These are phyloP conservation scores for Pungitius pungitius DNA, from an alignment of 2,113 vertebrate species.

Conservation along the genomic window DNA sequence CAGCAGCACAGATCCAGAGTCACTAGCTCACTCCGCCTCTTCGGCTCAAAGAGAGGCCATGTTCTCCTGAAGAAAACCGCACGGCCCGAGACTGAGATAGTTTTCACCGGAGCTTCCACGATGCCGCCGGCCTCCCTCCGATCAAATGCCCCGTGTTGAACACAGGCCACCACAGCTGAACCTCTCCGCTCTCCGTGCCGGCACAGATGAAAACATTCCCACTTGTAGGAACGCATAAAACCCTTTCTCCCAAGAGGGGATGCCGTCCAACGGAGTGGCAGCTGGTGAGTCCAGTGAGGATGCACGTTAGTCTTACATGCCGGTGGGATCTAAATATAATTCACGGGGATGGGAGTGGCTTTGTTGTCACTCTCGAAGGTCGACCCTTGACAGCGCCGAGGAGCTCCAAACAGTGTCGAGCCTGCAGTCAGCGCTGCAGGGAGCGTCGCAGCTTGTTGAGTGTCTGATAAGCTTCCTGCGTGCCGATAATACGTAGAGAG, in stretches of 20 bases:
- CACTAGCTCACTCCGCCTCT: constrained; percentile 14
- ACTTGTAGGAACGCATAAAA: constrained; percentile 52
- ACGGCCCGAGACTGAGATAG: constrained; percentile 21
- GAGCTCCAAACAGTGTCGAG: constrained; percentile 15
- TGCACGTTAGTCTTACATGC: constrained; percentile 55
- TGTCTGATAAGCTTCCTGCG: not conserved
- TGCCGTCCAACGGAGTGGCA: constrained; percentile 66
- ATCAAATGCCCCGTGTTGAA: constrained; percentile 28
- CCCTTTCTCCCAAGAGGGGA: constrained; percentile 48
- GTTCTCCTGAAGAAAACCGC: constrained; percentile 34
- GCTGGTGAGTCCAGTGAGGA: constrained; percentile 69
- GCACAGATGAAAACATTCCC: constrained; percentile 42
- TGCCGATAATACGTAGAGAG: not conserved
- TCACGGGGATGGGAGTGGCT: constrained; percentile 63
- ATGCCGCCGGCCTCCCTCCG: constrained; percentile 30
- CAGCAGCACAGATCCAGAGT: constrained; percentile 26
- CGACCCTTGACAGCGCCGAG: constrained; percentile 46
- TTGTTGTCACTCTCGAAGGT: constrained; percentile 56
- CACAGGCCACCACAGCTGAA: constrained; percentile 13
- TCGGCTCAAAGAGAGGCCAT: constrained; percentile 47
- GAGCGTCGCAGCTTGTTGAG: not conserved
- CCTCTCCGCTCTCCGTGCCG: not conserved
- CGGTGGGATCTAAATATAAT: constrained; percentile 75
- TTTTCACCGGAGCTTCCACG: constrained; percentile 17
- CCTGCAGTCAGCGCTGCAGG: not conserved